Evolutionary conservation across 1,140 invertebrate genomes (phyloP).

Genomic region (Oncopeltus fasciatus): DNA sequence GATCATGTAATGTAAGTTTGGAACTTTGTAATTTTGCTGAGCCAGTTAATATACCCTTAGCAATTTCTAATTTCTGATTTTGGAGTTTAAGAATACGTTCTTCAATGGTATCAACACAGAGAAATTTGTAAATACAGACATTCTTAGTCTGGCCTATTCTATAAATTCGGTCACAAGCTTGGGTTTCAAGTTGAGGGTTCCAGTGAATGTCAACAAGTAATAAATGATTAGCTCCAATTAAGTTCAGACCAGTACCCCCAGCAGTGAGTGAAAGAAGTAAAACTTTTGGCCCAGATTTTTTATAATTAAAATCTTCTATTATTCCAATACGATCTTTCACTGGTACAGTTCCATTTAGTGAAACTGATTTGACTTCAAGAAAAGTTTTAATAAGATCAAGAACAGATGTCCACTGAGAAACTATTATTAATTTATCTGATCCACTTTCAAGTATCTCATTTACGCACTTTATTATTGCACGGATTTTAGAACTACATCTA

Average conservation of each 20-base stretch:
- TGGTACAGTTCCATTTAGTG: slow-evolving; percentile 51
- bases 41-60: slow-evolving; percentile 58
- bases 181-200: slow-evolving; percentile 86
- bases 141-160: slow-evolving; percentile 70
- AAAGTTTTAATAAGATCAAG: slow-evolving; percentile 49
- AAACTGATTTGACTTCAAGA: slow-evolving; percentile 40
- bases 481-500: slow-evolving; percentile 49
- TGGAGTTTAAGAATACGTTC: slow-evolving; percentile 66
- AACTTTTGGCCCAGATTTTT: slow-evolving; percentile 34
- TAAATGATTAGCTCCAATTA: slow-evolving; percentile 79
- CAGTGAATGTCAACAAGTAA: slow-evolving; percentile 83
- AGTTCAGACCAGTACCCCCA: slow-evolving; percentile 81
- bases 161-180: slow-evolving; percentile 84
- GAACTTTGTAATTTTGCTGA: slow-evolving; percentile 37
- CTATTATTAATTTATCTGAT: slow-evolving; percentile 63
- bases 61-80: slow-evolving; percentile 60
- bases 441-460: slow-evolving; percentile 34
- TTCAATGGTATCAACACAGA: slow-evolving; percentile 72
- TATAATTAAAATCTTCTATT: slow-evolving; percentile 57
- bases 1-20: slow-evolving; percentile 59
- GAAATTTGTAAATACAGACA: slow-evolving; percentile 76
- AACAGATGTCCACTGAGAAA: slow-evolving; percentile 75
- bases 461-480: slow-evolving; percentile 41
- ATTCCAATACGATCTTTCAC: slow-evolving; percentile 42
- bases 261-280: slow-evolving; percentile 73